Evolutionary conservation across 2,888 invertebrate genomes (phyloP), one percentile per base, ranked within the genome.

Genomic region (Bugula neritina): DNA sequence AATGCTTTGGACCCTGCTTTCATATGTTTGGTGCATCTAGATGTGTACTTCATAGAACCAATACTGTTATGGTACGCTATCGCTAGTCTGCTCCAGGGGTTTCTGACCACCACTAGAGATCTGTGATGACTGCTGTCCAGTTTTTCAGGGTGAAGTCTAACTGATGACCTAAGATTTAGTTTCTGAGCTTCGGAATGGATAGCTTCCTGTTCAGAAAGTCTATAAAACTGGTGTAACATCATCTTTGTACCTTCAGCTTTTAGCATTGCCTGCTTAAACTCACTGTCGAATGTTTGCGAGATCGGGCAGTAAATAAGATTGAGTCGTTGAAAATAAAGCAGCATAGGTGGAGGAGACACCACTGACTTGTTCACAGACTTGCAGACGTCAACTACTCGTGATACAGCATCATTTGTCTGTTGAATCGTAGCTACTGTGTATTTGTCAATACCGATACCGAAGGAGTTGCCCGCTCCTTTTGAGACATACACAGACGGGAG

Each of bases 221-320:
- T 63, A 31, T 63, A 63, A 10, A 2, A 10, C 10, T 3, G 10
- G 5, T 63, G 27, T n/a, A 63, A 31, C 17, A 31, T n/a, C 17
- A 63, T 27, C 31, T 21, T 21, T 31, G 3, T 63, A 13, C 10
- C 21, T 31, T 63, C 63, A 5, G 31, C 5, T 63, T 25, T 27
- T 17, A 63, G 34, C 63, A 63, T 29, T 2, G 63, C 29, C 10
- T 63, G 63, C n/a, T 63, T 63, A 17, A 63, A 63, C 63, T 27
- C 21, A 3, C 31, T 63, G 31, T 27, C 27, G 34, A 29, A 63
- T 2, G 27, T n/a, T 31, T 29, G n/a, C 2, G 63, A 27, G 10
- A 63, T 31, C 10, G 63, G 63, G n/a, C 63, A 63, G 27, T 63
- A 63, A 10, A 63, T 31, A 13, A 27, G 10, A 13, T 63, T 27